Conservation (phyloP, 2,888 invertebrate genomes). For the Copidosoma aretas region DNA sequence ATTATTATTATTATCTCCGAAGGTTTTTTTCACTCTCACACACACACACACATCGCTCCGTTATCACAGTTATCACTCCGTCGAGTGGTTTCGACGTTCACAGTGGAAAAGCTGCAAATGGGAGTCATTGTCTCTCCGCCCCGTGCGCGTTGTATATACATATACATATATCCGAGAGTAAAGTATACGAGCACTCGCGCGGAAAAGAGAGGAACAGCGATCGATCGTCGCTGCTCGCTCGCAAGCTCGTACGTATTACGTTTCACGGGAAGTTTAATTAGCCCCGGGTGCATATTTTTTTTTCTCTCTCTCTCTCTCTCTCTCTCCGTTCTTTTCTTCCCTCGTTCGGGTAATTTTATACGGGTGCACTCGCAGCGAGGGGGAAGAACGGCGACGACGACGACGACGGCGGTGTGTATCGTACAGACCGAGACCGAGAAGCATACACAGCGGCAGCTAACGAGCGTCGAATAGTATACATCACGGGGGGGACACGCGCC, state of each 20-base stretch:
- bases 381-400: too few relatives aligned
- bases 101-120: too few relatives aligned
- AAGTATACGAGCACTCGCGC: neutral
- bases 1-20: too few relatives aligned
- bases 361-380: neutral
- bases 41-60: too few relatives aligned
- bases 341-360: neutral
- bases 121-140: too few relatives aligned
- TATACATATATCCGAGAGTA: too few relatives aligned
- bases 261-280: conserved; percentile 18
- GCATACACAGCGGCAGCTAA: neutral
- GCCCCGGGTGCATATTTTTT: neutral
- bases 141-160: too few relatives aligned
- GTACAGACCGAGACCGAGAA: neutral
- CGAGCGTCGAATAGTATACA: neutral
- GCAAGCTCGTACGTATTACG: neutral
- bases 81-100: too few relatives aligned
- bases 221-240: conserved; percentile 18
- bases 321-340: neutral
- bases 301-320: neutral
- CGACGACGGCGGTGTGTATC: neutral
- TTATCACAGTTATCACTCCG: too few relatives aligned
- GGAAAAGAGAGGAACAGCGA: neutral
- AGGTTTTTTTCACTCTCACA: too few relatives aligned
- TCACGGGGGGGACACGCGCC: neutral